A percentile compares a stretch with the other conserved stretches of the same genome.
phyloP scores from a whole-genome alignment of 2,888 invertebrate genomes.

The Pyrgus malvae region DNA sequence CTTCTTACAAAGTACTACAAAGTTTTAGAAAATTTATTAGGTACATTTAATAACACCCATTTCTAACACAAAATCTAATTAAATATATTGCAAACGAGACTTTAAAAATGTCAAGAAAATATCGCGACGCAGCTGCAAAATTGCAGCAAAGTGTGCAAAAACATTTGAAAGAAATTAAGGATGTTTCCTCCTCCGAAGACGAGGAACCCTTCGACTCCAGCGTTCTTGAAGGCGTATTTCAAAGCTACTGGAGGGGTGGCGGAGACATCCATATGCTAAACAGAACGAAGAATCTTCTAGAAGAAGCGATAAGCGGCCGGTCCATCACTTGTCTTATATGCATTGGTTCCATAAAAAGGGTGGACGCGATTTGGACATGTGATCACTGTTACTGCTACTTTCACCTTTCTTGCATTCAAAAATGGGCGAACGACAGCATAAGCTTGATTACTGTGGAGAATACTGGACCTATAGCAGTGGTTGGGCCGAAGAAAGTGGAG shows the following conservation, averaged over 20 bases:
- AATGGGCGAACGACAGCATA: slow-evolving; percentile 95
- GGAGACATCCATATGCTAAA: slow-evolving; percentile 66
- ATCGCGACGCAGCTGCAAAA: slow-evolving; percentile 71
- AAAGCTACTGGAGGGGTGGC: slow-evolving; percentile 65
- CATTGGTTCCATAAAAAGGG: slow-evolving; percentile 91
- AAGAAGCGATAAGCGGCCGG: slow-evolving; percentile 90
- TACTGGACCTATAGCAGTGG: slow-evolving; percentile 66
- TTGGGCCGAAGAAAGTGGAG: slow-evolving; percentile 66
- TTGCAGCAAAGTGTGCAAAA: slow-evolving; percentile 71
- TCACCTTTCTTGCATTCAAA: slow-evolving; percentile 93
- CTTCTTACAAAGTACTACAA: too few species aligned
- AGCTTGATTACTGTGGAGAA: slow-evolving; percentile 84
- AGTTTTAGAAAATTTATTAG: background rate
- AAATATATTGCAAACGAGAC: background rate
- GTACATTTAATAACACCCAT: background rate
- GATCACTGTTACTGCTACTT: slow-evolving; percentile 90
- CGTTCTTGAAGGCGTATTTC: slow-evolving; percentile 66
- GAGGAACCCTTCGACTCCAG: slow-evolving; percentile 66
- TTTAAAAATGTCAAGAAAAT: slow-evolving; percentile 61
- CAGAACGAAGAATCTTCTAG: slow-evolving; percentile 87
- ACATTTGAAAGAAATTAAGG: slow-evolving; percentile 69
- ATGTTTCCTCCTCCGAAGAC: slow-evolving; percentile 72
- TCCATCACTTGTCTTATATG: slow-evolving; percentile 94
- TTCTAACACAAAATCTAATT: background rate
- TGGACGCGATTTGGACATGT: slow-evolving; percentile 95